Percentiles rank a stretch among this genome's conserved stretches.
phyloP scores from a whole-genome alignment of 2,888 invertebrate species.

The Epistrophella euchroma region DNA sequence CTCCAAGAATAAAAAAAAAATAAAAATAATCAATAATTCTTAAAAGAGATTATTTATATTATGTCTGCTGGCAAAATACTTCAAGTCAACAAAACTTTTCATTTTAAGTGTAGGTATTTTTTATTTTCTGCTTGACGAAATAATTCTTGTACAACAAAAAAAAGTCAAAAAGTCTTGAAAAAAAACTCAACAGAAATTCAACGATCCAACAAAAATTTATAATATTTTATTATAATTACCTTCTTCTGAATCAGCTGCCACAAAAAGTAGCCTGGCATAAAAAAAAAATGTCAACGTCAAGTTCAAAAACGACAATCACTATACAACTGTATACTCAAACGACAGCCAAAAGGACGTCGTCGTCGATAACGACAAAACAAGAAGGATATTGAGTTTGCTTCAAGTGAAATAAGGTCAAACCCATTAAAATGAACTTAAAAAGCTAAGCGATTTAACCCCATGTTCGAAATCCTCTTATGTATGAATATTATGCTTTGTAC shows the following conservation, averaged over 20 bases:
- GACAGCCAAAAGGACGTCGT: constrained; percentile 4
- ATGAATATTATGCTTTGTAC: background rate
- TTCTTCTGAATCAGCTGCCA: constrained; percentile 28
- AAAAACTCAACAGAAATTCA: constrained; percentile 23
- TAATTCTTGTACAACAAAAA: background rate
- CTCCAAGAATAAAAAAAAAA: background rate
- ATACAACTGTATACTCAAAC: background rate
- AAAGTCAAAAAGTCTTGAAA: constrained; percentile 45
- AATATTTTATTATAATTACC: constrained; percentile 49
- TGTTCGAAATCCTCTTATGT: background rate
- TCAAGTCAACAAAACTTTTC: constrained; percentile 3
- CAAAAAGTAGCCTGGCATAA: background rate
- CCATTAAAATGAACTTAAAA: constrained; percentile 68
- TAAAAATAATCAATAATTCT: background rate
- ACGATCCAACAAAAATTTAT: constrained; percentile 36
- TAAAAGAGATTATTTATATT: constrained; percentile 1
- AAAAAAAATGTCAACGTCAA: constrained; percentile 58
- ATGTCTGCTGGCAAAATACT: background rate
- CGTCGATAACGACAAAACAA: background rate
- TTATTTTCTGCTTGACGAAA: background rate
- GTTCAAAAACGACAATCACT: constrained; percentile 56
- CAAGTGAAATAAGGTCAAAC: constrained; percentile 65
- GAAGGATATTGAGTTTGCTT: constrained; percentile 58
- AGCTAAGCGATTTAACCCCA: constrained; percentile 54
- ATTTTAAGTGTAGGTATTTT: background rate